Evolutionary conservation across 2,888 invertebrate species (phyloP).

Genomic region (Tipula unca): DNA sequence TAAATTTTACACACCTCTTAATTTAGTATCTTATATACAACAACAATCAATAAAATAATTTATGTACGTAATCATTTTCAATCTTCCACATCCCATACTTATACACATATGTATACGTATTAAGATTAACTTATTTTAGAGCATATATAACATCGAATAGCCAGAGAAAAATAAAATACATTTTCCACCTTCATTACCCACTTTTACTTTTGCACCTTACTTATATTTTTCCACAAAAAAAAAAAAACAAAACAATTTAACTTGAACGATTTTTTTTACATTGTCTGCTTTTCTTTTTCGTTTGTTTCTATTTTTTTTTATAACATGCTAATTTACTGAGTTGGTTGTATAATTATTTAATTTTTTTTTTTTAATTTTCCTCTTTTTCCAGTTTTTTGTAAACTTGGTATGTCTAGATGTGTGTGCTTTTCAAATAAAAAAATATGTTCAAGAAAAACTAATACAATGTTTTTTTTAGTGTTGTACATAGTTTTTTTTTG

Average conservation of each 20-base stretch:
- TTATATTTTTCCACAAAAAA: neutral
- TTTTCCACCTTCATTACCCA: neutral
- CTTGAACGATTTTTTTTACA: neutral
- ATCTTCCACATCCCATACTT: neutral
- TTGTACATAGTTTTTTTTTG: neutral
- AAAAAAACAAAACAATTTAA: neutral
- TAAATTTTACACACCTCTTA: too few relatives aligned
- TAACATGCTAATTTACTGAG: slow-evolving; percentile 8
- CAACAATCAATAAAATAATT: neutral
- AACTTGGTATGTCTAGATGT: neutral
- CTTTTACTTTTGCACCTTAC: neutral
- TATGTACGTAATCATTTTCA: neutral
- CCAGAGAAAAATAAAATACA: neutral
- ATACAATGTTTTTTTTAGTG: neutral
- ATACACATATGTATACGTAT: neutral
- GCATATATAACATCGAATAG: too few relatives aligned
- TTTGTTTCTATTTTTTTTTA: neutral
- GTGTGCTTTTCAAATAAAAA: neutral
- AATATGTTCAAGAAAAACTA: neutral
- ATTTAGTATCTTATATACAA: too few relatives aligned
- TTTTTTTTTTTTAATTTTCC: neutral
- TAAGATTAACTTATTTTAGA: neutral
- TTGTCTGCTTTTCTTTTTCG: neutral
- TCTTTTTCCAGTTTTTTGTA: neutral
- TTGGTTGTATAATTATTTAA: neutral